Base-by-base conservation (phyloP, 2,888 invertebrate species). In the Miltochrista miniata region DNA sequence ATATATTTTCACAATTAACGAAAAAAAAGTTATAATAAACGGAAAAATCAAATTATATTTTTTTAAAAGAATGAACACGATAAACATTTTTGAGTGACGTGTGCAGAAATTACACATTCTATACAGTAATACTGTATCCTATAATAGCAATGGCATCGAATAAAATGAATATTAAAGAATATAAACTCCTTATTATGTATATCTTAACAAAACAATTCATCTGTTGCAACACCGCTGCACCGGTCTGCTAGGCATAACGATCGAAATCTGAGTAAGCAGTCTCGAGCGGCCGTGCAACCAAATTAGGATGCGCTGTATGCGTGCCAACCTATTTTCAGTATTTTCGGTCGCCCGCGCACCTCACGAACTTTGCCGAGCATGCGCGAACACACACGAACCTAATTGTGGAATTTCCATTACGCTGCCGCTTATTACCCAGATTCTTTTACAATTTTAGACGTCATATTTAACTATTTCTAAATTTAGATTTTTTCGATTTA, bases 251-350 rank as follows among this genome's bases (percentile, higher is more conserved):
- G 48, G 61, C 47, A 53, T 57, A 61, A 71, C 70, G 71, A 61
- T 51, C 70, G 82, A 79, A 82, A 77, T 64, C 70, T 72, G 76
- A 85, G 90, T 90, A 89, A 87, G 68, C 76, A 65, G 68, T 77
- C 50, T 44, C 70, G 78, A 66, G 64, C 74, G 74, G 58, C 61
- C 79, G 74, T 79, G 83, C 81, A 80, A 87, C 93, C 93, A 93
- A 93, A 93, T 93, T 93, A 92, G 93, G 93, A 82, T 80, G 78
- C 80, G 84, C 62, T 75, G 64, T 77, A 71, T 74, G 67, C 68
- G 74, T 67, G 76, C 81, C 74, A 72, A 81, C 77, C 87, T 90
- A 90, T 90, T 91, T n/a, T 91, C 86, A 83, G 84, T 79, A 83
- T 81, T 90, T 91, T 90, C 85, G 82, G 83, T 77, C 83, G 82